These are phyloP conservation scores for Pantherophis guttatus DNA, from an alignment of 2,113 vertebrate genomes.

Conservation along the genomic window DNA sequence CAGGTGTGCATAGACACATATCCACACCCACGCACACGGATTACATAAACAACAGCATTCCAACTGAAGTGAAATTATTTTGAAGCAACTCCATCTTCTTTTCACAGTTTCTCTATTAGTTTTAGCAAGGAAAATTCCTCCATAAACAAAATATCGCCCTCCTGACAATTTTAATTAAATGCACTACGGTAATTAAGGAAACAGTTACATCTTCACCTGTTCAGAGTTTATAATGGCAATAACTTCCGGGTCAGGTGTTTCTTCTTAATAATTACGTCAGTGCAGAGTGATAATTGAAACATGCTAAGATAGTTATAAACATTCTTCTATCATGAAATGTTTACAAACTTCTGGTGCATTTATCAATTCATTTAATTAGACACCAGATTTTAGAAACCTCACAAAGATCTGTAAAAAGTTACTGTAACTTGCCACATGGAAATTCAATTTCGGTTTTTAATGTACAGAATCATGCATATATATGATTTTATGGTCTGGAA, in stretches of 20 bases:
- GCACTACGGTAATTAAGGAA: neutral
- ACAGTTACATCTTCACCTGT: constrained; percentile 5
- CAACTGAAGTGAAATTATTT: neutral
- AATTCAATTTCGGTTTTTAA: neutral
- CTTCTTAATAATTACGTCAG: neutral
- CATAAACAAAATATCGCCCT: neutral
- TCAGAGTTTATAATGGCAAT: neutral
- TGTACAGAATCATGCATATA: neutral
- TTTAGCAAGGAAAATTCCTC: neutral
- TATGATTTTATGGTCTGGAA: neutral
- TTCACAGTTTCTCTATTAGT: neutral
- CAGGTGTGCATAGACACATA: neutral
- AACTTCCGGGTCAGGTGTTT: neutral
- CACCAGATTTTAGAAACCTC: neutral
- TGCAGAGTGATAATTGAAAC: constrained; percentile 1
- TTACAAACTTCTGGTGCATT: neutral
- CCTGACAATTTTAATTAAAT: neutral
- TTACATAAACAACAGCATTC: neutral
- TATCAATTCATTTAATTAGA: neutral
- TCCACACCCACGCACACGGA: neutral
- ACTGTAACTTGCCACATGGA: neutral
- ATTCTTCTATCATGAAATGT: fast-evolving
- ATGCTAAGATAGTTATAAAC: neutral
- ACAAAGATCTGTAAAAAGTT: neutral
- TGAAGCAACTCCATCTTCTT: neutral